Evolutionary conservation across 2,113 vertebrate genomes (phyloP).

Genomic region (Poicephalus gulielmi): DNA sequence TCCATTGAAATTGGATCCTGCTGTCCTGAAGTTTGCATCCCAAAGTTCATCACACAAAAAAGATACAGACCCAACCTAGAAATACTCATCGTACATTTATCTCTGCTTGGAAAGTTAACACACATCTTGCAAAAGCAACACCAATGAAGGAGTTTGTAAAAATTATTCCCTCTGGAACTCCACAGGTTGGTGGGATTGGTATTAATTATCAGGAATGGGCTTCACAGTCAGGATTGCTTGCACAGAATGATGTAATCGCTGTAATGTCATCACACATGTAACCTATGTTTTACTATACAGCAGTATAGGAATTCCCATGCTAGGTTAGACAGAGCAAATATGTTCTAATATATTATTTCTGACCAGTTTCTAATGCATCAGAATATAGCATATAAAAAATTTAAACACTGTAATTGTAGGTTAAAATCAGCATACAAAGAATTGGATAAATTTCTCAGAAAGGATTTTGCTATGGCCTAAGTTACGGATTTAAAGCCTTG

Average conservation of each 20-base stretch:
- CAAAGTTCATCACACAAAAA: not conserved
- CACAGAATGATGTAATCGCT: not conserved
- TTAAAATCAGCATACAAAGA: not conserved
- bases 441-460: not conserved
- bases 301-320: not conserved
- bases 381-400: not conserved
- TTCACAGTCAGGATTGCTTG: not conserved
- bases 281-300: not conserved
- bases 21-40: not conserved
- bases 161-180: not conserved
- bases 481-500: not conserved
- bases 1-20: not conserved
- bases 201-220: not conserved
- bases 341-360: not conserved
- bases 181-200: not conserved
- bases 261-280: accelerated
- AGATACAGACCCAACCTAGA: not conserved
- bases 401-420: not conserved
- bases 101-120: not conserved
- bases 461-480: not conserved
- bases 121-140: not conserved
- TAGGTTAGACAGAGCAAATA: not conserved
- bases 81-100: not conserved
- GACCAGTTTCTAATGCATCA: not conserved
- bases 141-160: not conserved